Evolutionary conservation across 2,113 vertebrate species (phyloP).

Genomic region (Notarius quadriscutis): DNA sequence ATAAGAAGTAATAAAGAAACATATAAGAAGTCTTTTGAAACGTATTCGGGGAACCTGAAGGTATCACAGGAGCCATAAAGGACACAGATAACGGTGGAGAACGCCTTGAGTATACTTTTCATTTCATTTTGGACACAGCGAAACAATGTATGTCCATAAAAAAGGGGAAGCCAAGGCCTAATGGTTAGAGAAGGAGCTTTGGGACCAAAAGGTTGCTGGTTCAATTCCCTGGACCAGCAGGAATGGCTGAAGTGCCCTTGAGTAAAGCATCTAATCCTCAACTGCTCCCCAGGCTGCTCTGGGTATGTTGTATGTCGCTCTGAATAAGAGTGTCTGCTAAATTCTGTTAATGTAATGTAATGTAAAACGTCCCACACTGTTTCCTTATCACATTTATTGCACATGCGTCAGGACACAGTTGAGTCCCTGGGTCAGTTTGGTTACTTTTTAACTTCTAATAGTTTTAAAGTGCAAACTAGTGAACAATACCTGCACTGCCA

Average conservation of each 20-base stretch:
- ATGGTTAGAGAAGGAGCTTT: too few relatives aligned
- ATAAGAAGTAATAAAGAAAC: not conserved
- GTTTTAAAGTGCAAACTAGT: not conserved
- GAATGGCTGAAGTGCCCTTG: too few relatives aligned
- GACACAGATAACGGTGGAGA: not conserved
- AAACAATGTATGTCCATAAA: not conserved
- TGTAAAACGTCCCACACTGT: not conserved
- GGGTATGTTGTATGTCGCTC: too few relatives aligned
- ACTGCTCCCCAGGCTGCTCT: too few relatives aligned
- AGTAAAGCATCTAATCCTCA: too few relatives aligned
- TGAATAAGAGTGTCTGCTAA: too few relatives aligned
- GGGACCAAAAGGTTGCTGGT: too few relatives aligned
- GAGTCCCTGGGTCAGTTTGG: not conserved
- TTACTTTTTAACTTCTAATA: slow-evolving; percentile 20
- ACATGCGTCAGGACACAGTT: not conserved
- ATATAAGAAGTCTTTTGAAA: not conserved
- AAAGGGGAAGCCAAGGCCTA: too few relatives aligned
- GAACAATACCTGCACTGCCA: slow-evolving; percentile 71
- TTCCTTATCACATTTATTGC: not conserved
- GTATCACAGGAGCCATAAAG: not conserved
- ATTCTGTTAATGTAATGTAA: too few relatives aligned
- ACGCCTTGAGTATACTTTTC: not conserved
- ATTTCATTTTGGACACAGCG: not conserved
- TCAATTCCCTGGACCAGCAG: too few relatives aligned
- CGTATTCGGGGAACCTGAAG: not conserved